Conservation (phyloP, 2,888 invertebrate species). For the Trimorus sp. region DNA sequence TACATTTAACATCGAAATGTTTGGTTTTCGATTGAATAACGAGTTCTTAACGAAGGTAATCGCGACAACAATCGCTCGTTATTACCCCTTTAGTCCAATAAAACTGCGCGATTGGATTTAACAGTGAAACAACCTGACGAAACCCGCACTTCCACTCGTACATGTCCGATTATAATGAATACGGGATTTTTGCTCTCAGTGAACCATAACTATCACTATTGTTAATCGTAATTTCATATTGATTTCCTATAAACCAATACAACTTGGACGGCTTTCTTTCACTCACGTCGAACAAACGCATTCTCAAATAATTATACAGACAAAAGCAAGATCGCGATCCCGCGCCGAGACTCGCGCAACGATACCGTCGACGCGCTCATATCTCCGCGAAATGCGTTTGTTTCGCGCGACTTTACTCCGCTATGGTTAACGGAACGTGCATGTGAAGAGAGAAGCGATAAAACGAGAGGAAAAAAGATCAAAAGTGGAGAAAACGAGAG, state of each 20-base stretch:
- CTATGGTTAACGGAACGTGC: no score
- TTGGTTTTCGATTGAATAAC: no score
- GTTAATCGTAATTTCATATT: conserved; percentile 26
- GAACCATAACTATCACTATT: conserved; percentile 27
- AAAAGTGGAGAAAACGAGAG: no score
- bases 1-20: no score
- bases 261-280: conserved; percentile 22
- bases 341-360: not conserved
- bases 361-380: not conserved
- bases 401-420: not conserved
- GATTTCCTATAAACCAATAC: conserved; percentile 41
- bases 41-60: no score
- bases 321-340: conserved; percentile 19
- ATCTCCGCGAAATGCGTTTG: not conserved
- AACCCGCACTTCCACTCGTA: no score
- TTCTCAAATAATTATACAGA: conserved; percentile 29
- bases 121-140: no score
- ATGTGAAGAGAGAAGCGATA: no score
- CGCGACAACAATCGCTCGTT: no score
- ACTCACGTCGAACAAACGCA: conserved; percentile 1
- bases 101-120: no score
- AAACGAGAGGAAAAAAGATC: no score
- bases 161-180: not conserved
- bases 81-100: no score
- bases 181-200: conserved; percentile 4